Evolutionary conservation across 2,113 vertebrate genomes (phyloP).

Genomic region (Dolichotis patagonum): DNA sequence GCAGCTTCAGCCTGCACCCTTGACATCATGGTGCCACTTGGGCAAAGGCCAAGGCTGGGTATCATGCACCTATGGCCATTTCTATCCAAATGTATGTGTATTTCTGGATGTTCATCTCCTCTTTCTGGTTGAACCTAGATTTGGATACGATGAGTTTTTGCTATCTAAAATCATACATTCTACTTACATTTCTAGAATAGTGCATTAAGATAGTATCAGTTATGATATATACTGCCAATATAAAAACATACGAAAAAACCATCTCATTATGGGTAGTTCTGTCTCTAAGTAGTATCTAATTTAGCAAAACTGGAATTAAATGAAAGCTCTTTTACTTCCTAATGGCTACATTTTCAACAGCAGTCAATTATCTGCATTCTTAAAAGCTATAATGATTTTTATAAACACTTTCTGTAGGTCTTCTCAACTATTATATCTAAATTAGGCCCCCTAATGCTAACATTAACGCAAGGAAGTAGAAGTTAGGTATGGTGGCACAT

Average conservation of each 20-base stretch:
- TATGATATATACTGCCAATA: not conserved
- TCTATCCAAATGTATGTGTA: not conserved
- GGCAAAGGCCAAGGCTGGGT: not conserved
- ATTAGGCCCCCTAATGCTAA: not conserved
- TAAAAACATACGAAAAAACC: not conserved
- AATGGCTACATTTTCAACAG: not conserved
- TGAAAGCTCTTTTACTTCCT: not conserved
- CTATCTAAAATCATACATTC: conserved; percentile 29
- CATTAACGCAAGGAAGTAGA: not conserved
- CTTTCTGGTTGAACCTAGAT: not conserved
- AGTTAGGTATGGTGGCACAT: not conserved
- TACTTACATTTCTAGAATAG: not conserved
- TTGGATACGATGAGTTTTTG: not conserved
- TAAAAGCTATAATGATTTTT: not conserved
- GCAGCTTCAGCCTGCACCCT: conserved; percentile 27
- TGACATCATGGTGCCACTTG: not conserved
- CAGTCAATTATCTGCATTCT: not conserved
- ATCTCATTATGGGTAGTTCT: too few relatives aligned
- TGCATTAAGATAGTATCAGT: not conserved
- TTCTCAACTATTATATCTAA: not conserved
- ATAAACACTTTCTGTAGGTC: conserved; percentile 5
- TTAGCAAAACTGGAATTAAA: not conserved
- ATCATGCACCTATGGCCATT: not conserved
- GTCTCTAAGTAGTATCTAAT: not conserved
- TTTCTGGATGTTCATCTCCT: conserved; percentile 56